A percentile compares a stretch with the other conserved stretches of the same genome.
These are phyloP conservation scores for Staurois parvus DNA, from an alignment of 2,797 vertebrate species.

Conservation along the genomic window DNA sequence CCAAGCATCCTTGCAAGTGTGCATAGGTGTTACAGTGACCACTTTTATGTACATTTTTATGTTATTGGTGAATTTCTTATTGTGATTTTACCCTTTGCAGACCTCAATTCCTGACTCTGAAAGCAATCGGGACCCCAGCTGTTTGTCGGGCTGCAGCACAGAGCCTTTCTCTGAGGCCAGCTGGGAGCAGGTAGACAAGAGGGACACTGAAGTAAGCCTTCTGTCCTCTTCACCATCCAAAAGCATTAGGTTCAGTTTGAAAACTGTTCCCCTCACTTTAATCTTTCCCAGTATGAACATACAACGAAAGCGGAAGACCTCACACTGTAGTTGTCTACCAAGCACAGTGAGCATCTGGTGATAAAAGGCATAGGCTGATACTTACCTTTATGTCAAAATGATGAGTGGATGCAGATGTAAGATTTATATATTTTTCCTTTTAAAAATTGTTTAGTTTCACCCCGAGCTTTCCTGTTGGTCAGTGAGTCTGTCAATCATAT, in stretches of 20 bases:
- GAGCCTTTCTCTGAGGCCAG: conserved; percentile 98
- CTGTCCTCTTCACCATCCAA: conserved; percentile 59
- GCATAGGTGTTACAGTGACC: neutral
- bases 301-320: too few species aligned
- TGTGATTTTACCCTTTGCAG: conserved; percentile 77
- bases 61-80: neutral
- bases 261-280: neutral
- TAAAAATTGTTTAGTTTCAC: too few species aligned
- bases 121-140: conserved; percentile 94
- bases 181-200: conserved; percentile 99
- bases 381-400: too few species aligned
- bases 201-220: conserved; percentile 92
- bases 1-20: neutral
- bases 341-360: neutral
- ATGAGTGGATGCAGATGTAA: too few species aligned
- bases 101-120: conserved; percentile 94
- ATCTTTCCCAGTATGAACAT: neutral
- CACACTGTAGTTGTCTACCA: too few species aligned
- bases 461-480: too few species aligned
- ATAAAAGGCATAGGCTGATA: neutral
- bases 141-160: conserved; percentile 97
- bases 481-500: too few species aligned
- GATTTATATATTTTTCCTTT: too few species aligned
- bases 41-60: neutral
- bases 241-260: neutral